Percentiles rank a stretch among this genome's conserved stretches.
These are phyloP conservation scores for Anolis apletophallus DNA, from an alignment of 2,797 vertebrate species.

Conservation along the genomic window DNA sequence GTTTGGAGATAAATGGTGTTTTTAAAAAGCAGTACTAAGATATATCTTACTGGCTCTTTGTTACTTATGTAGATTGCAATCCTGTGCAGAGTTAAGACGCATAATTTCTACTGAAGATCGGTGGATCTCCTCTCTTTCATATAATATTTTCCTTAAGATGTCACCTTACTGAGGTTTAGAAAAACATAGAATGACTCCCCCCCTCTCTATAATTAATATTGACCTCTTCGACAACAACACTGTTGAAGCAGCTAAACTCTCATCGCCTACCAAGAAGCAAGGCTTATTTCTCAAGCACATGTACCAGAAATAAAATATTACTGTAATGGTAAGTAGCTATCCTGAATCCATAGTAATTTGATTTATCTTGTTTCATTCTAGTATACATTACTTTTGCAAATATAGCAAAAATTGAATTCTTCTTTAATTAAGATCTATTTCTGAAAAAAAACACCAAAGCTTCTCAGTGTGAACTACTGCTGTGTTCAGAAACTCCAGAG, in stretches of 20 bases:
- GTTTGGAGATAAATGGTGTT: constrained; percentile 46
- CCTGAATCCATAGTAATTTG: background rate
- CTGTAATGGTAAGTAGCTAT: background rate
- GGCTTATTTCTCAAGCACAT: background rate
- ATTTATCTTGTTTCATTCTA: background rate
- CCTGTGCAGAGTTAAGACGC: background rate
- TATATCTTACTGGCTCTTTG: constrained; percentile 35
- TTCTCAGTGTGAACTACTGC: background rate
- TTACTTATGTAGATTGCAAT: constrained; percentile 10
- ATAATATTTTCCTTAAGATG: background rate
- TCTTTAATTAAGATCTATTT: background rate
- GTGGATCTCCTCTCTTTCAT: background rate
- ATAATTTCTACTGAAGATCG: background rate
- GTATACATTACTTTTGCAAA: background rate
- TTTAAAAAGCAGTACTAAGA: constrained; percentile 49
- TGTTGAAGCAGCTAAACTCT: background rate
- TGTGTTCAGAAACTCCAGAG: background rate
- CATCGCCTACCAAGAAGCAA: background rate
- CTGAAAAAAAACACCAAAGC: background rate
- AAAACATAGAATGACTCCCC: background rate
- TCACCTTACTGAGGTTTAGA: background rate
- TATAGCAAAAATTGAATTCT: background rate
- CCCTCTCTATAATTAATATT: no score
- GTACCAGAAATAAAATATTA: background rate
- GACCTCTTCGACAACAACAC: background rate